Evolutionary conservation across 2,797 vertebrate species (phyloP), one percentile per base, ranked within the genome.

Genomic region (Paratrypauchen microcephalus): DNA sequence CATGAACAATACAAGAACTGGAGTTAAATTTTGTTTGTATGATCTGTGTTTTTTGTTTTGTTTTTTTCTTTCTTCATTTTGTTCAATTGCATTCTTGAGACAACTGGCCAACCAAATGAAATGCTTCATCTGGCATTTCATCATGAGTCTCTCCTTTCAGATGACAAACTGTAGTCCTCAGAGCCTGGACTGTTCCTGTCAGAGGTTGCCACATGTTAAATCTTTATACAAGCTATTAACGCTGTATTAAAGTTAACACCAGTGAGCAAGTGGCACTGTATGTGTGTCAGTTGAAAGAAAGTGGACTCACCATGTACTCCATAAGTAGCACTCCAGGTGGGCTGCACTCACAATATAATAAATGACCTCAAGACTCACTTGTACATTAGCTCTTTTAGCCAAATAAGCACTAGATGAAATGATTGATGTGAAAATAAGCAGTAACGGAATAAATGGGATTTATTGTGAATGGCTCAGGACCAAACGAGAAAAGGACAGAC

Each of bases 161-260:
- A 65, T 63, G 30, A 19, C 18, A 30, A 28, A 7, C 2, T 59
- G 57, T 18, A 52, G 21, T 59, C 28, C 57, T 28, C 57, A 9
- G 57, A 59, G 57, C 6, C 16, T 19, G 6, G 30, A 2, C 57
- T 32, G 28, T 19, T 59, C 18, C 26, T 30, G 57, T 59, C 57
- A 32, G 57, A 59, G 57, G 57, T 32, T 32, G 16, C 28, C 57
- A 30, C 1, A 41, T 47, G 41, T 64, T 39, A 62, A 62, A 36
- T 32, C 60, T n/a, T 62, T 62, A 39, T 59, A 59, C 57, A 30
- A 59, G 57, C 28, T 32, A 59, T 59, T 59, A 59, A 59, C 28
- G 16, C 16, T 19, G 30, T 59, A 59, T 59, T 59, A 59, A n/a
- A 59, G 57, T 59, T 59, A 59, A 59, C 57, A 59, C 57, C 18